These are phyloP conservation scores for Pollenia labialis DNA, from an alignment of 2,888 invertebrate species.

Conservation along the genomic window DNA sequence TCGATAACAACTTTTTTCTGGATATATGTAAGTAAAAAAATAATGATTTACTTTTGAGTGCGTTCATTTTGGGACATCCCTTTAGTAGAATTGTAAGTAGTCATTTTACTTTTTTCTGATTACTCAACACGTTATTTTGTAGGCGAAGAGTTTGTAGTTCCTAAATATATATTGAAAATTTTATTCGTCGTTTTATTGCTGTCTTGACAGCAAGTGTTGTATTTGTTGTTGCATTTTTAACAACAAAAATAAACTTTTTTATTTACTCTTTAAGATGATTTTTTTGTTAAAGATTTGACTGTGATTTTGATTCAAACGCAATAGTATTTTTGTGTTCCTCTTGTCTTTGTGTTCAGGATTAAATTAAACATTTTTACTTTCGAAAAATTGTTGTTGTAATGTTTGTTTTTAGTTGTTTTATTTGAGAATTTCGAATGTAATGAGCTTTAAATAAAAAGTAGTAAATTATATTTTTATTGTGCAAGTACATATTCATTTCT, in stretches of 20 bases:
- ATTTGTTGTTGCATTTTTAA: constrained; percentile 7
- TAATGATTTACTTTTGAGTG: too few relatives aligned
- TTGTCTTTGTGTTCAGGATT: neutral
- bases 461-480: constrained; percentile 61
- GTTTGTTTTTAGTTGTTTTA: constrained; percentile 36
- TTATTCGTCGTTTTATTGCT: constrained; percentile 21
- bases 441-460: constrained; percentile 68
- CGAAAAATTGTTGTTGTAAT: constrained; percentile 1
- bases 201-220: constrained; percentile 1
- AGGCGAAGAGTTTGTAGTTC: too few relatives aligned
- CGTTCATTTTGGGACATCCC: too few relatives aligned
- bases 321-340: neutral
- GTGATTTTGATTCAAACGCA: constrained; percentile 17
- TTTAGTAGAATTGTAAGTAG: too few relatives aligned
- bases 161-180: constrained; percentile 20
- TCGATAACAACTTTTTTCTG: too few relatives aligned
- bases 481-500: constrained; percentile 1
- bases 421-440: constrained; percentile 48
- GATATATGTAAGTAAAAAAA: too few relatives aligned
- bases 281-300: constrained; percentile 11
- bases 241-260: constrained; percentile 16
- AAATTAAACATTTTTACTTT: constrained; percentile 30
- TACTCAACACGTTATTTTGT: too few relatives aligned
- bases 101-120: too few relatives aligned
- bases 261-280: constrained; percentile 24